Evolutionary conservation across 2,888 invertebrate species (phyloP).

Genomic region (Stenotaenia linearis): DNA sequence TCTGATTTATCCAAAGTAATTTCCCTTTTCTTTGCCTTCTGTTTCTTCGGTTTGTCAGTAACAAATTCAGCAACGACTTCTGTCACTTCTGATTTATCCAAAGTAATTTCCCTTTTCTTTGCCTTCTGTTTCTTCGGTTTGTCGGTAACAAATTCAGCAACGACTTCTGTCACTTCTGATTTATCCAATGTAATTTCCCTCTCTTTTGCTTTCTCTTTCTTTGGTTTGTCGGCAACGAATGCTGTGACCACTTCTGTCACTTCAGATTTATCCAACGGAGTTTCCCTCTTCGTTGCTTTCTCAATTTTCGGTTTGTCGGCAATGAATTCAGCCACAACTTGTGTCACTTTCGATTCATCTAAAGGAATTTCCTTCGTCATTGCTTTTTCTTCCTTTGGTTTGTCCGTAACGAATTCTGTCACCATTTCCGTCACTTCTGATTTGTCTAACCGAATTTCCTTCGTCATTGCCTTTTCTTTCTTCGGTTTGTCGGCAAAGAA

Average conservation of each 20-base stretch:
- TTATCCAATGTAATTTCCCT: neutral
- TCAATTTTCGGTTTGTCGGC: neutral
- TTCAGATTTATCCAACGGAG: neutral
- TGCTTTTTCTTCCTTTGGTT: neutral
- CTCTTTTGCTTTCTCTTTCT: neutral
- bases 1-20: neutral
- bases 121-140: neutral
- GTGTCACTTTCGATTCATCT: neutral
- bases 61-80: neutral
- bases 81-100: neutral
- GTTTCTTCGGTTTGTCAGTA: neutral
- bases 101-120: neutral
- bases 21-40: neutral
- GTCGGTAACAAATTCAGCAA: neutral
- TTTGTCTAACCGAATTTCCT: neutral
- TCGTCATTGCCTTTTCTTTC: neutral
- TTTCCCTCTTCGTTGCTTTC: neutral
- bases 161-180: neutral
- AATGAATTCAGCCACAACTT: neutral
- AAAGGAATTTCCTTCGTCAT: neutral
- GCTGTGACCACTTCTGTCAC: neutral
- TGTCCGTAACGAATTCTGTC: neutral
- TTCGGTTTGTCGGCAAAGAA: neutral
- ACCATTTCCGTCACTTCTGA: neutral
- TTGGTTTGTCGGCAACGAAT: neutral